Conservation (phyloP, 2,113 vertebrate species). For the Laticauda laticaudata region DNA sequence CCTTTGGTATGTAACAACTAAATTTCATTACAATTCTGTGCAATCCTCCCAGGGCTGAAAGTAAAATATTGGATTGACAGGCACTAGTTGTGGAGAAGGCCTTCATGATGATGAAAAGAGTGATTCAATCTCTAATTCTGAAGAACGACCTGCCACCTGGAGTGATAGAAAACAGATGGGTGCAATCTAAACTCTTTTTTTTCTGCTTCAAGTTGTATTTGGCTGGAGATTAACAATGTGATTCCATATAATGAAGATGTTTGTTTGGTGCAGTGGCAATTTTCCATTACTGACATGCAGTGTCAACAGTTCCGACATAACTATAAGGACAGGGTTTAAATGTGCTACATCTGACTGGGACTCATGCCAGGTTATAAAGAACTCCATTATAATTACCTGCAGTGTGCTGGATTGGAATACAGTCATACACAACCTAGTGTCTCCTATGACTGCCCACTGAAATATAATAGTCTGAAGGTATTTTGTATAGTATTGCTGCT, state of each 20-base stretch:
- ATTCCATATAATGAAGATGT: conserved; percentile 68
- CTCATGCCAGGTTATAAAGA: conserved; percentile 62
- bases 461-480: background rate
- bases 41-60: conserved; percentile 51
- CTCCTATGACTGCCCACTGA: background rate
- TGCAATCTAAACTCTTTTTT: conserved; percentile 65
- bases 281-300: conserved; percentile 65
- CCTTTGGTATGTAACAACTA: conserved; percentile 63
- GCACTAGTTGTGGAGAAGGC: conserved; percentile 58
- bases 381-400: conserved; percentile 67
- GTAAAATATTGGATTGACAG: conserved; percentile 71
- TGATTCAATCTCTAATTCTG: conserved; percentile 74
- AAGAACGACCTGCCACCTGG: conserved; percentile 72
- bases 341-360: conserved; percentile 67
- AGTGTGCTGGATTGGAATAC: conserved; percentile 44
- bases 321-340: conserved; percentile 61
- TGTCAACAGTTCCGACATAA: conserved; percentile 65
- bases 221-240: conserved; percentile 68
- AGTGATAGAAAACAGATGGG: conserved; percentile 71
- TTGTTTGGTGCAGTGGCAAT: conserved; percentile 64
- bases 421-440: background rate
- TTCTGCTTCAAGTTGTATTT: conserved; percentile 64
- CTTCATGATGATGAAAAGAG: conserved; percentile 70
- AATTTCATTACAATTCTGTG: conserved; percentile 69
- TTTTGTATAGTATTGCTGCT: conserved; percentile 1